These are phyloP conservation scores for Sesamia nonagrioides DNA, from an alignment of 1,140 invertebrate species.

Conservation along the genomic window DNA sequence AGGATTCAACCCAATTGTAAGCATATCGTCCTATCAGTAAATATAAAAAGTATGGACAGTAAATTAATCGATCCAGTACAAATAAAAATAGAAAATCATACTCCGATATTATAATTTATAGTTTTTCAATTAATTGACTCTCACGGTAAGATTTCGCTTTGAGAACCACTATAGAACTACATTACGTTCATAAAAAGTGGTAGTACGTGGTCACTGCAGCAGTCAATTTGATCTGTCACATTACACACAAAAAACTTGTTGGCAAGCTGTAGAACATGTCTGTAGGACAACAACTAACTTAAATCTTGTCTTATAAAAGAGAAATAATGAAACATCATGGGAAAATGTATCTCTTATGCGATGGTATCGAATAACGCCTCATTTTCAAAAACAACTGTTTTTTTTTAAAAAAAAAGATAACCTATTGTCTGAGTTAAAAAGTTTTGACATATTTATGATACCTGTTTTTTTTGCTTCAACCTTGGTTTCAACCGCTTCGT, in stretches of 20 bases:
- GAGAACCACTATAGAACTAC: slow-evolving; percentile 27
- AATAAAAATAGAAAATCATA: slow-evolving; percentile 32
- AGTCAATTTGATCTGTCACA: slow-evolving; percentile 43
- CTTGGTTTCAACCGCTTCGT: too few relatives aligned
- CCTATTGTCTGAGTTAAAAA: too few relatives aligned
- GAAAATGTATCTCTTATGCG: slow-evolving; percentile 12
- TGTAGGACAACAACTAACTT: slow-evolving; percentile 37
- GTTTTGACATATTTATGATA: neutral
- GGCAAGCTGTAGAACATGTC: slow-evolving; percentile 29
- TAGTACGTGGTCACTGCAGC: slow-evolving; percentile 12
- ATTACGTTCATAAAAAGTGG: slow-evolving; percentile 28
- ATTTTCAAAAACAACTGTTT: slow-evolving; percentile 24
- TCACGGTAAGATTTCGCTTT: slow-evolving; percentile 45
- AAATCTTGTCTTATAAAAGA: slow-evolving; percentile 28
- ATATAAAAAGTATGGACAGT: neutral
- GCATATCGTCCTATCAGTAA: too few relatives aligned
- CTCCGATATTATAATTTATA: slow-evolving; percentile 15
- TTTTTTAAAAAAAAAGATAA: too few relatives aligned
- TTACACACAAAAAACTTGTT: slow-evolving; percentile 44
- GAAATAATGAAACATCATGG: slow-evolving; percentile 31
- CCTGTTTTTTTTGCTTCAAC: neutral
- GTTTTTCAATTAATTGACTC: slow-evolving; percentile 45
- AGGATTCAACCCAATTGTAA: too few relatives aligned
- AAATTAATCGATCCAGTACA: neutral
- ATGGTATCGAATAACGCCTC: slow-evolving; percentile 15